phyloP scores from a whole-genome alignment of 2,888 invertebrate genomes.

The Drosophila cognata region DNA sequence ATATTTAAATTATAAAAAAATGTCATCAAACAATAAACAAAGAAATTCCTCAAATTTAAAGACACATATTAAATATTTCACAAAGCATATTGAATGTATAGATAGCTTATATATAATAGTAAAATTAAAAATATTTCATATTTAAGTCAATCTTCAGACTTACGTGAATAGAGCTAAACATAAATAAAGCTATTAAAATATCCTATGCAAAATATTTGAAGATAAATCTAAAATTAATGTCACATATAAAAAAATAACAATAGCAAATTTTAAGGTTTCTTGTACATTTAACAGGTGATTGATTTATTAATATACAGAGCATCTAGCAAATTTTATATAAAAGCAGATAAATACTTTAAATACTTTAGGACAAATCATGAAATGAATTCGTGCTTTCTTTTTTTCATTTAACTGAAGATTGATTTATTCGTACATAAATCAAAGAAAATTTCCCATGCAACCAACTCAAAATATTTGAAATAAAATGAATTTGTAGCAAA shows the following conservation, averaged over 20 bases:
- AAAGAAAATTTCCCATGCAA: not conserved
- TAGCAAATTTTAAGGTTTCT: not conserved
- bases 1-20: not conserved
- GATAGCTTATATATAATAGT: no score
- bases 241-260: not conserved
- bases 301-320: not conserved
- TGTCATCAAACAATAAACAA: no score
- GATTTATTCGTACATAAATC: constrained; percentile 21
- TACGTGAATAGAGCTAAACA: no score
- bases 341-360: not conserved
- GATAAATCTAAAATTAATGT: not conserved
- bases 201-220: not conserved
- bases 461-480: not conserved
- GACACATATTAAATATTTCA: not conserved
- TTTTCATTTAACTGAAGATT: not conserved
- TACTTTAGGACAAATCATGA: not conserved
- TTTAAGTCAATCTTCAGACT: no score
- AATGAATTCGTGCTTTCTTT: not conserved
- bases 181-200: no score
- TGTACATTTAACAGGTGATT: not conserved
- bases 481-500: not conserved
- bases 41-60: not conserved
- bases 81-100: not conserved
- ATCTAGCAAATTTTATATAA: not conserved
- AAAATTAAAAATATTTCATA: not conserved